Percentiles rank a stretch among this genome's conserved stretches.
phyloP scores from a whole-genome alignment of 1,140 invertebrate species.

The Wiebesia pumilae region DNA sequence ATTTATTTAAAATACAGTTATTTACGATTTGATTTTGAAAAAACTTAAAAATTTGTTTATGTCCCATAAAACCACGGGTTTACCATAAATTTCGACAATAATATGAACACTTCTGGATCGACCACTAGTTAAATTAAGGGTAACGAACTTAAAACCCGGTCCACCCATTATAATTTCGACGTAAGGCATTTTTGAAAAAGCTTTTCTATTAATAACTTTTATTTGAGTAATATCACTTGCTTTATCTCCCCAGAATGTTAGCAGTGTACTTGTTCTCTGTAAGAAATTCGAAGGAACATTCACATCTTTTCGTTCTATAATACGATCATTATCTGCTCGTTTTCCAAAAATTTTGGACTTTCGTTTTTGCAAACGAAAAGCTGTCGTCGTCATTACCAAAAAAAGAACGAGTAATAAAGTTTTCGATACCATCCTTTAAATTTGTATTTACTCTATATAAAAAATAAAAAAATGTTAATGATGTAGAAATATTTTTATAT shows the following conservation, averaged over 20 bases:
- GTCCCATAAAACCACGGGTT: no score
- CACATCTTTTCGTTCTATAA: background rate
- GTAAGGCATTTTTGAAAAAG: background rate
- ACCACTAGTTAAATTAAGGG: background rate
- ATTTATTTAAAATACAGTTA: background rate
- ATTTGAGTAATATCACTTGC: background rate
- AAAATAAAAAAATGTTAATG: background rate
- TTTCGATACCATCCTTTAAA: background rate
- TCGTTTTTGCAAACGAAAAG: no score
- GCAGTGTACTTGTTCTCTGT: no score
- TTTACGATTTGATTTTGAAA: no score
- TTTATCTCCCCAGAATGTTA: background rate
- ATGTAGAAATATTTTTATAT: no score
- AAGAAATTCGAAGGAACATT: background rate
- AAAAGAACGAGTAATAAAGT: background rate
- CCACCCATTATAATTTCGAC: background rate
- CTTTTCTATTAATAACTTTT: background rate
- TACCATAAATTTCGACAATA: background rate
- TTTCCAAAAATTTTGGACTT: background rate
- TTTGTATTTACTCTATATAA: background rate
- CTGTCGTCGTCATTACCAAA: background rate
- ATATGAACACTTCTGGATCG: background rate
- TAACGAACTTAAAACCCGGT: background rate
- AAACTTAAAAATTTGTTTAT: no score
- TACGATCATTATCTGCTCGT: background rate